Evolutionary conservation across 1,140 invertebrate genomes (phyloP), one percentile per base, ranked within the genome.

Genomic region (Sminthurides bifidus): DNA sequence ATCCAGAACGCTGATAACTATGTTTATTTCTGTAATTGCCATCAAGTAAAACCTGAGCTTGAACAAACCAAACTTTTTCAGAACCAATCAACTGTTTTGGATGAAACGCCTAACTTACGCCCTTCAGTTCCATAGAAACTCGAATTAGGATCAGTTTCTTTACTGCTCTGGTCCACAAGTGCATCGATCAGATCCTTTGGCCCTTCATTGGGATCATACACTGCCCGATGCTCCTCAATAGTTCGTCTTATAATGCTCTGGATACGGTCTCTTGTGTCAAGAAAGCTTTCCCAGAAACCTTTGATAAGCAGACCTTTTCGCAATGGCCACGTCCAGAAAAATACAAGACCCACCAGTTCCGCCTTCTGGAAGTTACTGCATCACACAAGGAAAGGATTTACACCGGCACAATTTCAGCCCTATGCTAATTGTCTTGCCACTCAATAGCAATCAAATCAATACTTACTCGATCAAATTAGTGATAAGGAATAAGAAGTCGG

Each of bases 111-210:
- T 33, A 44, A 19, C 10, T 3, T 45, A 62, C 60, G 57, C 56
- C 63, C 63, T 58, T 65, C 63, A 21, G 56, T 52, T 23, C 54
- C 57, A 38, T 61, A 61, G 37, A 65, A 65, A 46, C 54, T 61
- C 2, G 56, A 62, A 3, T 57, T 31, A 33, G 63, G 60, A 31
- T 65, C 58, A 23, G 41, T 41, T 0, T 57, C 58, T 65, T 26
- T 70, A 54, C 33, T 77, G 68, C 74, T 86, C 82, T 73, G 86
- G 79, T 35, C 77, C 3, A 91, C 72, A 67, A 82, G 89, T 30
- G 80, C 76, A 65, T 86, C 85, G 41, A 91, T 85, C 26, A 89
- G 77, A 66, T 90, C 85, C n/a, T n/a, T n/a, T 17, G 75, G 69
- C 27, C 75, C 74, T 29, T 70, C 70, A 26, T 70, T 68, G 26